Evolutionary conservation across 1,140 invertebrate genomes (phyloP).

Genomic region (Colletes latitarsis): DNA sequence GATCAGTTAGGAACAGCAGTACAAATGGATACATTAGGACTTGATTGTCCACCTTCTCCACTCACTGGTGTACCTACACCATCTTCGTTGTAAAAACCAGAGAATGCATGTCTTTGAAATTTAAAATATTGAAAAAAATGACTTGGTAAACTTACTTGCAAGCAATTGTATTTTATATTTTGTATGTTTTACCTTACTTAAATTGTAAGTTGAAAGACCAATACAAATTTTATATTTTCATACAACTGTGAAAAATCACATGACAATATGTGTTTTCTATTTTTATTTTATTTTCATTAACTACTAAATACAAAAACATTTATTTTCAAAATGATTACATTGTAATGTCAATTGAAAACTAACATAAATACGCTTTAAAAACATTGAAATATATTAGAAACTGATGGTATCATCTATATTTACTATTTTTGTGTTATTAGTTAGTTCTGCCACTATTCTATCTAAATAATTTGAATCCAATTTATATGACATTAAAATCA

Average conservation of each 20-base stretch:
- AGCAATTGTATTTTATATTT: not conserved
- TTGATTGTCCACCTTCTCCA: constrained; percentile 89
- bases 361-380: not conserved
- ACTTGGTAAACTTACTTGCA: not conserved
- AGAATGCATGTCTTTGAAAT: not conserved
- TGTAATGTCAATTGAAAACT: not conserved
- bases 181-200: not conserved
- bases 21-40: constrained; percentile 83
- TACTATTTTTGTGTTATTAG: constrained; percentile 36
- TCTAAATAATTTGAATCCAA: constrained; percentile 78
- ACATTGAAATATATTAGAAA: not conserved
- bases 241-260: not conserved
- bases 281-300: not conserved
- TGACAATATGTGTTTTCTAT: constrained; percentile 23
- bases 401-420: not conserved
- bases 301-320: constrained; percentile 5
- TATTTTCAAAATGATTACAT: constrained; percentile 18
- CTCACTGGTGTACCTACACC: constrained; percentile 54
- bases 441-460: constrained; percentile 65
- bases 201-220: not conserved
- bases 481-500: constrained; percentile 80
- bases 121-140: constrained; percentile 3
- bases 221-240: constrained; percentile 19
- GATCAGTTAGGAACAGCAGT: constrained; percentile 83
- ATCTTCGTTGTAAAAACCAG: constrained; percentile 34